phyloP scores from a whole-genome alignment of 2,797 vertebrate species.

The Scomberomorus guttatus region DNA sequence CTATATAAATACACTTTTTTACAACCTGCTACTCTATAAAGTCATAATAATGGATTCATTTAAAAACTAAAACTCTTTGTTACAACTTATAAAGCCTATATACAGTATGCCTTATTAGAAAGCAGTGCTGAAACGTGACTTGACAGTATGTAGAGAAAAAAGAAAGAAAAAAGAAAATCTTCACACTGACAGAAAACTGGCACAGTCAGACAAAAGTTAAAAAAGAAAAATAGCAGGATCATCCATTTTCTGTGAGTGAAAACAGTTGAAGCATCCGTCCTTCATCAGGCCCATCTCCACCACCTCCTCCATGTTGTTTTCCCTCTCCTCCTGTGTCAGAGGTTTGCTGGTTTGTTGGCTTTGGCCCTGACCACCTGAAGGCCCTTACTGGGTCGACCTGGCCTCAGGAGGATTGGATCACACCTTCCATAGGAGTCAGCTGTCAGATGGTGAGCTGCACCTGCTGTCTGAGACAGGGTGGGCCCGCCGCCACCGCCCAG shows the following conservation, averaged over 20 bases:
- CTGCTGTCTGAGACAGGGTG: constrained; percentile 79
- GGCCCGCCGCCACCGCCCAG: constrained; percentile 51
- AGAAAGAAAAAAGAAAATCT: not conserved
- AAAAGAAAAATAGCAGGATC: constrained; percentile 7
- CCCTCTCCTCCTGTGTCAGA: constrained; percentile 56
- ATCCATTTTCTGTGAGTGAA: constrained; percentile 16
- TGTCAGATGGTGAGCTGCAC: constrained; percentile 79
- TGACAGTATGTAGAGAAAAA: not conserved
- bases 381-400: constrained; percentile 30
- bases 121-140: not conserved
- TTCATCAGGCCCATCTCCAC: constrained; percentile 39
- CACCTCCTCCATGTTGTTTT: constrained; percentile 57
- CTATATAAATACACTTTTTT: too few species aligned
- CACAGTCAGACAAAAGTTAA: not conserved
- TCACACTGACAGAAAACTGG: constrained; percentile 12
- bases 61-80: not conserved
- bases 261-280: constrained; percentile 40
- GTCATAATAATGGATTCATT: not conserved
- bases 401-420: constrained; percentile 67
- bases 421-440: constrained; percentile 70
- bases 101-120: not conserved
- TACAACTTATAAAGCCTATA: not conserved
- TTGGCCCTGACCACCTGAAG: constrained; percentile 53
- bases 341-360: constrained; percentile 64
- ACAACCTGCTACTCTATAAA: not conserved